Percentiles rank a stretch among this genome's conserved stretches.
phyloP scores from a whole-genome alignment of 2,888 invertebrate genomes.

The Eulithis testata region DNA sequence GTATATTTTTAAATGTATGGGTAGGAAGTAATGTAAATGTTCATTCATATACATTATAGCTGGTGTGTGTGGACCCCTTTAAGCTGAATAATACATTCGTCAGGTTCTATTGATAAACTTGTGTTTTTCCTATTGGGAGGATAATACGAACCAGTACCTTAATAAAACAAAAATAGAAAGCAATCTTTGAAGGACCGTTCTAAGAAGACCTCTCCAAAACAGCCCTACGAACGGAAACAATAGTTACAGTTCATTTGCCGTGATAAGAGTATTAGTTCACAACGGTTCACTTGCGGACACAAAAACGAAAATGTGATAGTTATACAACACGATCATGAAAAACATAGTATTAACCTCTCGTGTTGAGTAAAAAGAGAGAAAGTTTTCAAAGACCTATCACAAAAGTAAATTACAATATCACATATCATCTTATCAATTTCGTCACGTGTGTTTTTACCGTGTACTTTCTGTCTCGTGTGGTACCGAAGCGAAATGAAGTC shows the following conservation, averaged over 20 bases:
- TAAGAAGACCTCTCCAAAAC: conserved; percentile 23
- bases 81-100: no score
- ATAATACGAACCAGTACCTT: conserved; percentile 14
- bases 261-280: conserved; percentile 62
- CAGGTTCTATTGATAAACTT: neutral
- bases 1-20: no score
- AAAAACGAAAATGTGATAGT: conserved; percentile 20
- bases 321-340: no score
- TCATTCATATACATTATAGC: no score
- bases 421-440: conserved; percentile 8
- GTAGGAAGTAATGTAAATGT: no score
- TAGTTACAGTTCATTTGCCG: conserved; percentile 68
- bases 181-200: conserved; percentile 15
- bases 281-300: conserved; percentile 51
- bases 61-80: no score
- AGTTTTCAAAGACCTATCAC: neutral
- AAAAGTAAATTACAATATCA: neutral
- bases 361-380: no score
- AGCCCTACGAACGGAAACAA: conserved; percentile 56
- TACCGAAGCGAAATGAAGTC: conserved; percentile 41
- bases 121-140: conserved; percentile 1
- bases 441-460: conserved; percentile 20
- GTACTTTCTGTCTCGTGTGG: conserved; percentile 46
- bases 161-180: conserved; percentile 26
- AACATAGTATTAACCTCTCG: no score